phyloP scores from a whole-genome alignment of 2,888 invertebrate species.

The Sturmia bella region DNA sequence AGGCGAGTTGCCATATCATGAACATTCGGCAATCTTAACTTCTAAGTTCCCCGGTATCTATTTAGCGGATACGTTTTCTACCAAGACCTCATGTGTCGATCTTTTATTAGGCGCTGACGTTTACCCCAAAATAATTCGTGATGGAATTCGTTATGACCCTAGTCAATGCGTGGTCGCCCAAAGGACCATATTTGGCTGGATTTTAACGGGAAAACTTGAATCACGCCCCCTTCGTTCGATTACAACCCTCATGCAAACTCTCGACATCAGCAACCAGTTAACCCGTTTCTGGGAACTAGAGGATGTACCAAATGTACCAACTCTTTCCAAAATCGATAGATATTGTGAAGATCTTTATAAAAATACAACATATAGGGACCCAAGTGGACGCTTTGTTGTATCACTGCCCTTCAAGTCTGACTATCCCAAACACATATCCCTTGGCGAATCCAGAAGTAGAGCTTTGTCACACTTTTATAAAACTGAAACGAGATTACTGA shows the following conservation, averaged over 20 bases:
- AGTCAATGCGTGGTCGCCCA: conserved; percentile 4
- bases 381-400: conserved; percentile 1
- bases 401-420: conserved; percentile 4
- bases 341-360: too few relatives aligned
- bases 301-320: neutral
- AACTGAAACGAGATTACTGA: neutral
- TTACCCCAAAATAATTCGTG: conserved; percentile 1
- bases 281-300: conserved; percentile 16
- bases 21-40: too few relatives aligned
- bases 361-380: neutral
- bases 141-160: neutral
- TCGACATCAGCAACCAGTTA: neutral
- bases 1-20: neutral
- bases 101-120: conserved; percentile 7
- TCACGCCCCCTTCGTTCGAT: neutral
- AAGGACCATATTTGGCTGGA: conserved; percentile 28
- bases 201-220: neutral
- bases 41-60: too few relatives aligned
- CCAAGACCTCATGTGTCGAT: conserved; percentile 2
- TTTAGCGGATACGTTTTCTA: too few relatives aligned
- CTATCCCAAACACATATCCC: neutral
- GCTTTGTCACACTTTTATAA: too few relatives aligned
- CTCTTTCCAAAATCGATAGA: neutral
- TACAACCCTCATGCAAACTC: neutral
- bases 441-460: too few relatives aligned